Base-by-base conservation (phyloP, 2,113 vertebrate species). In the Paedocypris sp. region DNA sequence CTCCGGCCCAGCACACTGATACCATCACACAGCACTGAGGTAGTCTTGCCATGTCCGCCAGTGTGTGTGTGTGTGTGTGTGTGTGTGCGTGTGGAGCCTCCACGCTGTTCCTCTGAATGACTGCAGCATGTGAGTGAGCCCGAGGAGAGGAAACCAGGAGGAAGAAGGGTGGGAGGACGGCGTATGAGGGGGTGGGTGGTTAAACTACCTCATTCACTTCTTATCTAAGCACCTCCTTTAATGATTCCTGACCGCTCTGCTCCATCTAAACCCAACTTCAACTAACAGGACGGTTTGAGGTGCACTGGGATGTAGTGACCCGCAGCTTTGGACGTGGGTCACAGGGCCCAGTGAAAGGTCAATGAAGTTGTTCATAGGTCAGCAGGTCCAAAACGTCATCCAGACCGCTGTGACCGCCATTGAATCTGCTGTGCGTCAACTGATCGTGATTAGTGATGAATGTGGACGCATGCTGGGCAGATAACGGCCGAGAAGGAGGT, bases 1-100 rank as follows among this genome's bases (percentile, higher is more conserved):
- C 57, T 47, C 53, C 54, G 10, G 50, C 19, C 65, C 72, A 49
- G 59, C 69, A 74, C 25, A 58, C 13, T 45, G 64, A 57, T 51
- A 76, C 43, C 31, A 72, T 48, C 48, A 68, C 33, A 62, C 32
- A 62, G 45, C 33, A 53, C 36, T 60, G 45, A 64, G 50, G 53
- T 36, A 68, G 32, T 39, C 54, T 68, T 62, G 45, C 41, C 75
- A 77, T 77, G 41, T 58, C 49, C 59, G 54, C 60, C 60, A 28
- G 31, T 38, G 42, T 11, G 51, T 59, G 43, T 33, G 31, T 38
- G 42, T 11, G 51, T 59, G 43, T 46, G 11, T 10, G 15, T 59
- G 45, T 54, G 56, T 46, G 41, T 20, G 18, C 26, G 33, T 57
- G 43, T 64, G 49, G 42, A 68, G 60, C 32, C 28, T 71, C 54